phyloP scores from a whole-genome alignment of 2,797 vertebrate genomes.

The Gastrophryne carolinensis region DNA sequence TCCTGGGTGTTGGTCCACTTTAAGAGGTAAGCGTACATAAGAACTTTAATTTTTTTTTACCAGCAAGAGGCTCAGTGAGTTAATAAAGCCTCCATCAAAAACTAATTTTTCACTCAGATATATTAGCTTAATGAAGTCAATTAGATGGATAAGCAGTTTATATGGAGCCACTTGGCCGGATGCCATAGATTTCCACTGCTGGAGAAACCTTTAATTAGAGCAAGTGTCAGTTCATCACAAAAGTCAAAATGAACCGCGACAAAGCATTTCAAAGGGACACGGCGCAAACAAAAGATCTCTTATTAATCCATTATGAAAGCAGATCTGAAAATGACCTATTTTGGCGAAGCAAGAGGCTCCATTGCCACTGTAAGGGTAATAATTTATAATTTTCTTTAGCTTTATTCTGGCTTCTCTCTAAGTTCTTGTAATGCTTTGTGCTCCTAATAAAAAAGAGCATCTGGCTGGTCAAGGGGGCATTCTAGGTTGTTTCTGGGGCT shows the following conservation, averaged over 20 bases:
- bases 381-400: no score
- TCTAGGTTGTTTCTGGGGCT: no score
- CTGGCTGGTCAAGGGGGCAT: no score
- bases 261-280: constrained; percentile 1
- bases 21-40: not conserved
- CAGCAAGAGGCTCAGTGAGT: not conserved
- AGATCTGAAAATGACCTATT: not conserved
- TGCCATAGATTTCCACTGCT: not conserved
- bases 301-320: not conserved
- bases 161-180: not conserved
- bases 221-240: not conserved
- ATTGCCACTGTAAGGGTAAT: no score
- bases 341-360: no score
- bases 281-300: not conserved
- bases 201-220: not conserved
- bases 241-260: constrained; percentile 8
- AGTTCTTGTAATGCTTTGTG: no score
- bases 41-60: not conserved
- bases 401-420: no score
- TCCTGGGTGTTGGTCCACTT: no score
- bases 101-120: not conserved
- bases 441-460: no score
- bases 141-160: not conserved
- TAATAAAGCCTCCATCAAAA: not conserved
- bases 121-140: constrained; percentile 7